A percentile compares a stretch with the other conserved stretches of the same genome.
phyloP scores from a whole-genome alignment of 2,888 invertebrate genomes.

The Byasa hedistus region DNA sequence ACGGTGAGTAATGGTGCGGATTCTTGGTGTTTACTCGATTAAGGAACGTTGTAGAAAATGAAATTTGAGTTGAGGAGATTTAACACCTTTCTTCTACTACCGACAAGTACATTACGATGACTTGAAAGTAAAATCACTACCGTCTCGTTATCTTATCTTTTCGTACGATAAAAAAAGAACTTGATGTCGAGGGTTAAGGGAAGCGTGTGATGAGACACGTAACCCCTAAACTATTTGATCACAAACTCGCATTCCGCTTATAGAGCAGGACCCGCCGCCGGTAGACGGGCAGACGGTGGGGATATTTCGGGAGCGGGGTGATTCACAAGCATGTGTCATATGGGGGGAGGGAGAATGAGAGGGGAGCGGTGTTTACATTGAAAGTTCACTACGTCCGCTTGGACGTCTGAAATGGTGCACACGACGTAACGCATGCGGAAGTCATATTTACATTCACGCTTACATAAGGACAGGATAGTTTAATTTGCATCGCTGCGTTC shows the following conservation, averaged over 20 bases:
- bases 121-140: no score
- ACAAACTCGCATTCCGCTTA: conserved; percentile 10
- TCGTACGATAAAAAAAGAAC: no score
- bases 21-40: no score
- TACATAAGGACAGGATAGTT: no score
- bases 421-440: conserved; percentile 7
- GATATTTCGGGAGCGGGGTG: conserved; percentile 53
- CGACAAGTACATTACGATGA: no score
- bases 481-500: no score
- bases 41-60: no score
- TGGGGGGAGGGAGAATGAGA: neutral
- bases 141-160: no score
- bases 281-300: conserved; percentile 45
- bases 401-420: conserved; percentile 18
- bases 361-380: conserved; percentile 35
- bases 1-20: no score
- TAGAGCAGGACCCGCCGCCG: conserved; percentile 18
- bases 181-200: no score
- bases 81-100: no score
- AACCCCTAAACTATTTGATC: conserved; percentile 23
- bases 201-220: conserved; percentile 11
- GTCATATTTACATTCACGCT: conserved; percentile 1
- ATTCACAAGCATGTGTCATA: conserved; percentile 55
- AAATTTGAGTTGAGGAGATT: no score
- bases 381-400: conserved; percentile 34